Percentiles rank a stretch among this genome's conserved stretches.
phyloP scores from a whole-genome alignment of 2,888 invertebrate genomes.

The Pristionchus entomophagus region DNA sequence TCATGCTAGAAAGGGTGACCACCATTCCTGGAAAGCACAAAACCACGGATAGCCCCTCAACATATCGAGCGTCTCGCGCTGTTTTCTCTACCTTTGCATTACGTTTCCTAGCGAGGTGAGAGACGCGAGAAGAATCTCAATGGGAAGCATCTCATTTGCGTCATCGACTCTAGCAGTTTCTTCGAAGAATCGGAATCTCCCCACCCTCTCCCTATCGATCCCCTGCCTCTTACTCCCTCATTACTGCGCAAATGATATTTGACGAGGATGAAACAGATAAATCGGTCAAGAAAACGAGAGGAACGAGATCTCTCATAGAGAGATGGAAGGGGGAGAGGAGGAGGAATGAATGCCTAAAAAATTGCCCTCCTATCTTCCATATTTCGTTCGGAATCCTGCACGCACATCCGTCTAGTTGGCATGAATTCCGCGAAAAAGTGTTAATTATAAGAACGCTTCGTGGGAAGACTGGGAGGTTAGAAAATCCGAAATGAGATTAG shows the following conservation, averaged over 20 bases:
- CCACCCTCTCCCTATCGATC: conserved; percentile 12
- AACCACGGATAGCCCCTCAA: too few species aligned
- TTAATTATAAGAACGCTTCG: too few species aligned
- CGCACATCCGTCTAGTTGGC: too few species aligned
- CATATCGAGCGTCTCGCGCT: too few species aligned
- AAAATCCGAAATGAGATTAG: too few species aligned
- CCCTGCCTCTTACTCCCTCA: background rate
- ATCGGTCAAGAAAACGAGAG: background rate
- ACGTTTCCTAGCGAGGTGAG: too few species aligned
- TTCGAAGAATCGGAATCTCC: background rate
- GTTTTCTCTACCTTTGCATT: too few species aligned
- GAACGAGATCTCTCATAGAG: background rate
- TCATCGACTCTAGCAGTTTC: background rate
- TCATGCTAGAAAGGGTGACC: too few species aligned
- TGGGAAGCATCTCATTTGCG: conserved; percentile 13
- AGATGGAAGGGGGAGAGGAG: background rate
- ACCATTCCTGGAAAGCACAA: too few species aligned
- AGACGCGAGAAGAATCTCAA: too few species aligned
- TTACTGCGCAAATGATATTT: background rate
- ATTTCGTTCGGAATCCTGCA: background rate
- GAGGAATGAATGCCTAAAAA: conserved; percentile 28
- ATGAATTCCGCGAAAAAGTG: too few species aligned
- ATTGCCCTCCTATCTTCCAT: background rate
- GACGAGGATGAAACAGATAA: background rate
- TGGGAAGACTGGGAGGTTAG: too few species aligned